Conservation (phyloP, 2,113 vertebrate species). For the Meles meles region DNA sequence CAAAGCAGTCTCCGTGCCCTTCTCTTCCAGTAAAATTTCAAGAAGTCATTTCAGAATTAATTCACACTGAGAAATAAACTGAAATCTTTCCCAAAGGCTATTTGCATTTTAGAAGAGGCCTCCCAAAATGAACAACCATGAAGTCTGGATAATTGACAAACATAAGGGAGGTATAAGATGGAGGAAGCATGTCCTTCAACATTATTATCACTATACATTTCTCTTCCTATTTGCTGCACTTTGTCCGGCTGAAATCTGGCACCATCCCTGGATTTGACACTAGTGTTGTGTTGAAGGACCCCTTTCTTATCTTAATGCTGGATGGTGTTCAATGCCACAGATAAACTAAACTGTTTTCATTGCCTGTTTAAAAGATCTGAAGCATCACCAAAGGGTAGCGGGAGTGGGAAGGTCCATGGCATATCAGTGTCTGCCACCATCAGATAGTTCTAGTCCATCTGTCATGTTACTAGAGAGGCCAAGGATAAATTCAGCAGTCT, state of each 20-base stretch:
- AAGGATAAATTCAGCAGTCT: background rate
- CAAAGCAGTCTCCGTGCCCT: background rate
- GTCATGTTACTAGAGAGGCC: background rate
- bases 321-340: background rate
- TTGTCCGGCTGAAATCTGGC: background rate
- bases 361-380: background rate
- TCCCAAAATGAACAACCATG: background rate
- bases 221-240: background rate
- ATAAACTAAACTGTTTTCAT: background rate
- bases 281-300: background rate
- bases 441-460: background rate
- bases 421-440: background rate
- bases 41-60: background rate
- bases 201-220: background rate
- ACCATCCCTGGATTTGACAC: background rate
- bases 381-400: background rate
- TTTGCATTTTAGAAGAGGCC: background rate
- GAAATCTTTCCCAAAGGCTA: background rate
- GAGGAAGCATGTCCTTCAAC: background rate
- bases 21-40: background rate
- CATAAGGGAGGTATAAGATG: background rate
- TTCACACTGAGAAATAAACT: background rate
- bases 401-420: background rate
- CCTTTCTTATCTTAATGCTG: conserved; percentile 3
- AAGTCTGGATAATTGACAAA: background rate